Percentiles rank a stretch among this genome's conserved stretches.
phyloP scores from a whole-genome alignment of 2,888 invertebrate genomes.

The Antitype chi region DNA sequence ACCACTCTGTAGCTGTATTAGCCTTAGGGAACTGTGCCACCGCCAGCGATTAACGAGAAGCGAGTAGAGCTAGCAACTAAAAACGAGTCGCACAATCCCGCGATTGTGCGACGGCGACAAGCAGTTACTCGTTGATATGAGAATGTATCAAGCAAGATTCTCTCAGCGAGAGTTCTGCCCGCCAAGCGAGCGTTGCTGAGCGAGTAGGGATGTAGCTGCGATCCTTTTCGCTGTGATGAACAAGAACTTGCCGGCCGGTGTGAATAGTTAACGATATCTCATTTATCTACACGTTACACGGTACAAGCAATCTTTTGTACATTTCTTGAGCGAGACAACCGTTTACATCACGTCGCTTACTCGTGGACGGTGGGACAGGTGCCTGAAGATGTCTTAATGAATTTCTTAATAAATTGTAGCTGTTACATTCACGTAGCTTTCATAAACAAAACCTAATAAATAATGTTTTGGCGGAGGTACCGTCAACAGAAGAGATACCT shows the following conservation, averaged over 20 bases:
- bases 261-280: not conserved
- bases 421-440: not conserved
- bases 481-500: not conserved
- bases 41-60: not conserved
- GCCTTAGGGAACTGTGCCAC: not conserved
- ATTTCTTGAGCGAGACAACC: not conserved
- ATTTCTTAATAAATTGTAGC: not conserved
- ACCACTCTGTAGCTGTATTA: not conserved
- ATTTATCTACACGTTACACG: not conserved
- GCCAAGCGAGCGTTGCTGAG: not conserved
- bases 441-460: not conserved
- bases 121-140: too few relatives aligned
- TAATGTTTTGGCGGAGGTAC: not conserved
- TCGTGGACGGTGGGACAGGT: not conserved
- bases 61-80: not conserved
- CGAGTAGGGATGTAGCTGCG: not conserved
- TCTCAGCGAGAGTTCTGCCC: not conserved
- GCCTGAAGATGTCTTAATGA: not conserved
- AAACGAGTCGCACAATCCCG: not conserved
- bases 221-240: not conserved
- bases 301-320: not conserved
- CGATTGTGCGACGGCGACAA: not conserved
- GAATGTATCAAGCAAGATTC: not conserved
- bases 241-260: not conserved
- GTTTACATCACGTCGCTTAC: too few relatives aligned